These are phyloP conservation scores for Colletes gigas DNA, from an alignment of 1,140 invertebrate species.

Conservation along the genomic window DNA sequence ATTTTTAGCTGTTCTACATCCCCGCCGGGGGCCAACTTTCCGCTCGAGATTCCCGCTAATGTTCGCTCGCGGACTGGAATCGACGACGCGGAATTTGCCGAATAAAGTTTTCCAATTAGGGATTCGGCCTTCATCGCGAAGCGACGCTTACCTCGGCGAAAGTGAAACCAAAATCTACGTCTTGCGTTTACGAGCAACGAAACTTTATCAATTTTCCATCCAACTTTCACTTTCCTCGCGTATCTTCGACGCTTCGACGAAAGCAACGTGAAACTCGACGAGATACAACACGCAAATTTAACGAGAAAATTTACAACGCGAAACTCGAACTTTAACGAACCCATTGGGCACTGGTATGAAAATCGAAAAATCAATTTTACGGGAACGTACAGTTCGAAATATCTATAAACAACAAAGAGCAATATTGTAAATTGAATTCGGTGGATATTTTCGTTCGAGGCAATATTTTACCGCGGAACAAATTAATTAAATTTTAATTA, in stretches of 20 bases:
- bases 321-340: too few relatives aligned
- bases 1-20: neutral
- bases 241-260: too few relatives aligned
- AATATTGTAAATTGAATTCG: too few relatives aligned
- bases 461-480: neutral
- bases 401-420: too few relatives aligned
- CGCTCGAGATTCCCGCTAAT: neutral
- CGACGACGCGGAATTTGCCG: neutral
- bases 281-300: too few relatives aligned
- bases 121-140: neutral
- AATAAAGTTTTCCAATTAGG: slow-evolving; percentile 18
- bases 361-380: too few relatives aligned
- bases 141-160: neutral
- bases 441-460: neutral
- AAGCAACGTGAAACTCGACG: too few relatives aligned
- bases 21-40: too few relatives aligned
- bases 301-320: too few relatives aligned
- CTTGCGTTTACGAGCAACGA: neutral
- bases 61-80: neutral
- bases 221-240: neutral
- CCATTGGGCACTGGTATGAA: too few relatives aligned
- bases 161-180: slow-evolving; percentile 5
- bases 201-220: neutral
- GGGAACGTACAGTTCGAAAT: too few relatives aligned
- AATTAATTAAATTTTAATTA: slow-evolving; percentile 1